Percentiles rank a stretch among this genome's conserved stretches.
Conservation (phyloP, 2,888 invertebrate species). For the Eupelmus urozonus region DNA sequence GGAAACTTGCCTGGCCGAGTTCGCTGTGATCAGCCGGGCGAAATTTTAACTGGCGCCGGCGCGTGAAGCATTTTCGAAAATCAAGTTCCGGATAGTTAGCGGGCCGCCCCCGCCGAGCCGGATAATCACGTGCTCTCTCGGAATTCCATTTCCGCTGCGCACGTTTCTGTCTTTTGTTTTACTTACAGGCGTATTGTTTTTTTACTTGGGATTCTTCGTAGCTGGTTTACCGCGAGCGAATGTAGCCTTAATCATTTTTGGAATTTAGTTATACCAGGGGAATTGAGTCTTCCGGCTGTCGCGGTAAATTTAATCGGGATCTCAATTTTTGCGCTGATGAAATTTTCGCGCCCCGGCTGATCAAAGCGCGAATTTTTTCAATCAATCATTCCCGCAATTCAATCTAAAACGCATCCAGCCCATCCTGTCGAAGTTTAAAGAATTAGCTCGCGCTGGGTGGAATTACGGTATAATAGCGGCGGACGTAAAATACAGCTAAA, state of each 20-base stretch:
- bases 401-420: no score
- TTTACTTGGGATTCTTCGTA: neutral
- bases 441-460: no score
- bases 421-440: no score
- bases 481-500: no score
- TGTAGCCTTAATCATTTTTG: neutral
- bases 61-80: constrained; percentile 44
- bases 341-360: no score
- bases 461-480: no score
- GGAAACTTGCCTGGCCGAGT: constrained; percentile 8
- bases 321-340: no score
- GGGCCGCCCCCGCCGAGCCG: neutral
- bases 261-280: neutral
- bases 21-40: constrained; percentile 31
- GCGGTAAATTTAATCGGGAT: no score
- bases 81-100: constrained; percentile 41
- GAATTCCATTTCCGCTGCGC: neutral
- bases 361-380: no score
- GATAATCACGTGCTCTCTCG: neutral
- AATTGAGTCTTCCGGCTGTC: no score
- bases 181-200: neutral
- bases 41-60: constrained; percentile 45
- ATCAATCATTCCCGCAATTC: no score
- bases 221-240: constrained; percentile 4
- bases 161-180: no score